Conservation (phyloP, 2,888 invertebrate genomes). For the Gastracanthus pulcherrimus region DNA sequence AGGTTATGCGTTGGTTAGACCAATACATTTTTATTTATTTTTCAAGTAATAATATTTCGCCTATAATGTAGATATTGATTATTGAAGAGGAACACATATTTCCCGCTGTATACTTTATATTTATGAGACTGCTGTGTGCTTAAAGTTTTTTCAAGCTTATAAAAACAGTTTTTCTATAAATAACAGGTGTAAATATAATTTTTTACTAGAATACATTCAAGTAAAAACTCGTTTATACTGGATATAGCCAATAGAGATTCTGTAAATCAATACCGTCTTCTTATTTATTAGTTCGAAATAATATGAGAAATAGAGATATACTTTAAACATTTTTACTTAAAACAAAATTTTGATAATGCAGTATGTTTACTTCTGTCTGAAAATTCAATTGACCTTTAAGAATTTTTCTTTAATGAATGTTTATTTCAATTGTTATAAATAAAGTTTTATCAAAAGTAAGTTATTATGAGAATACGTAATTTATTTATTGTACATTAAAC, state of each 20-base stretch:
- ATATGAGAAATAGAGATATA: not conserved
- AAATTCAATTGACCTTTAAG: too few species aligned
- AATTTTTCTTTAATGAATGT: too few species aligned
- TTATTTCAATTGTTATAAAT: too few species aligned
- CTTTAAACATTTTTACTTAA: too few species aligned
- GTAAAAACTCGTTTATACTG: slow-evolving; percentile 13
- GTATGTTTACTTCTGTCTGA: too few species aligned
- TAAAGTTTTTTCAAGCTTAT: not conserved
- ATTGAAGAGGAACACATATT: slow-evolving; percentile 8
- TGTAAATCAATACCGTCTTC: slow-evolving; percentile 20
- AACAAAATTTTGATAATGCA: too few species aligned
- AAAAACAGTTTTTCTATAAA: slow-evolving; percentile 2
- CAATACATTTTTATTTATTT: not conserved
- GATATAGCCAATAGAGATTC: not conserved
- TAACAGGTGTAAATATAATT: slow-evolving; percentile 17
- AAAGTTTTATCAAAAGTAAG: too few species aligned
- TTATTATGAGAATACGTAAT: too few species aligned
- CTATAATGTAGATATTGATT: slow-evolving; percentile 9
- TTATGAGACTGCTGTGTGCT: not conserved
- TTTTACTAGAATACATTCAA: not conserved
- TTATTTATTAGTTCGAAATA: not conserved
- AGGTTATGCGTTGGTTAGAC: not conserved
- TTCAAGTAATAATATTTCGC: not conserved
- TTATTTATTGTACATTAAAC: too few species aligned
- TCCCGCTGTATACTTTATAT: not conserved